Base-by-base conservation (phyloP, 2,888 invertebrate genomes). In the Xestia rhomboidea region DNA sequence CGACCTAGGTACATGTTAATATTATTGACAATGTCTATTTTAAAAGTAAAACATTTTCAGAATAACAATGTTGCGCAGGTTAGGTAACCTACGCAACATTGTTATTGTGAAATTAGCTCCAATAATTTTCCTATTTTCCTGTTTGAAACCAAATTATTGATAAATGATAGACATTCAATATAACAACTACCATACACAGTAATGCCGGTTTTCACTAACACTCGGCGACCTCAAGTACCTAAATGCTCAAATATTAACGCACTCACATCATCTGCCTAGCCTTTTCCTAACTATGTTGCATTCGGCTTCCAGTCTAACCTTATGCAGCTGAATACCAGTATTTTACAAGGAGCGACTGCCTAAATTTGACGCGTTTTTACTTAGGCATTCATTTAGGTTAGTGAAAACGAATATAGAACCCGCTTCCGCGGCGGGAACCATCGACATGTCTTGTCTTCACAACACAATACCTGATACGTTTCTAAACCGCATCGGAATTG, bases 401-500 rank as follows among this genome's bases (percentile, higher is more conserved):
- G 60, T 57, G 18, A 60, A 60, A 60, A 60, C 8, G 27, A 60
- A 30, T 30, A 5, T 18, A 27, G 34, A 60, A 30, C 41, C 41
- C 21, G 4, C 21, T 46, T n/a, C 21, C 54, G 30, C 51, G 41
- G n/a, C 27, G 44, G 54, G 44, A 76, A 49, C 30, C 15, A 51
- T 54, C 18, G 34, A 34, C 70, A 38, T 64, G 6, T 4, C 60
- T 21, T 64, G 6, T 4, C 60, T 21, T 0, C 60, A 30, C 60
- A 62, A 27, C 30, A 73, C 30, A 66, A 46, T 68, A 71, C 57
- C n/a, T 10, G 24, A 75, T 67, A 57, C 79, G 24, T 41, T 46
- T 41, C 67, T 15, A 73, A 57, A 44, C n/a, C 38, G 87, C 81
- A 87, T 87, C 18, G 76, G 67, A 86, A 86, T 86, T 66, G 66